These are phyloP conservation scores for Helicoverpa zea DNA, from an alignment of 1,140 invertebrate species.

Conservation along the genomic window DNA sequence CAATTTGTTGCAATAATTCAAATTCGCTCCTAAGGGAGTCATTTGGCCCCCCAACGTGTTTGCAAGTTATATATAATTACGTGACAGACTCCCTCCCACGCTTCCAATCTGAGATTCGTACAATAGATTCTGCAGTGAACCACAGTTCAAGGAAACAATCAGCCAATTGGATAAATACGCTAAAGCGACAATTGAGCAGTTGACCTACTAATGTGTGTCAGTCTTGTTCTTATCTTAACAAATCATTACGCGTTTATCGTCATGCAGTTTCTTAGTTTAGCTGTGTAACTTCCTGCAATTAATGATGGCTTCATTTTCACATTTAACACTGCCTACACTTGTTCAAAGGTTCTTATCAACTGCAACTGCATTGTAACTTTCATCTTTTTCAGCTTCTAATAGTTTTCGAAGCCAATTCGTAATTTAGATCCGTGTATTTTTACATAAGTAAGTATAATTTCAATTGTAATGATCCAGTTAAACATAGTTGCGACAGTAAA, in stretches of 20 bases:
- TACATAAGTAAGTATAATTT: constrained; percentile 4
- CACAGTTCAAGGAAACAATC: constrained; percentile 66
- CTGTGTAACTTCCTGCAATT: too few species aligned
- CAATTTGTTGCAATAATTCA: constrained; percentile 10
- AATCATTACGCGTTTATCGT: constrained; percentile 34
- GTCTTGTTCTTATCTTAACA: constrained; percentile 25
- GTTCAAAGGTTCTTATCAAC: too few species aligned
- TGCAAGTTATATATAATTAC: constrained; percentile 22
- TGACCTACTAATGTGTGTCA: constrained; percentile 52
- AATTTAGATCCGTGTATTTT: not conserved
- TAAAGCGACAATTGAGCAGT: constrained; percentile 60
- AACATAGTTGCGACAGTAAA: not conserved
- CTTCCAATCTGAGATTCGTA: constrained; percentile 42
- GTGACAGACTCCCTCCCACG: constrained; percentile 36
- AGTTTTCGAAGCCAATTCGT: not conserved
- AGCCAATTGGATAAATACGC: constrained; percentile 67
- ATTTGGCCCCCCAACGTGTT: constrained; percentile 26
- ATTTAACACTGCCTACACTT: too few species aligned
- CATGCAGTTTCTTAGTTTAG: not conserved
- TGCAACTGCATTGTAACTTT: too few species aligned
- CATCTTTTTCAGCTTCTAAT: too few species aligned
- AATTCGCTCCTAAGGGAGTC: not conserved
- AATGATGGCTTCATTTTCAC: too few species aligned
- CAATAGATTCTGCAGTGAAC: constrained; percentile 53
- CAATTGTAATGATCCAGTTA: not conserved